Percentiles rank a stretch among this genome's conserved stretches.
Evolutionary conservation across 2,888 invertebrate species (phyloP).

Genomic region (Eubasilissa splendida): DNA sequence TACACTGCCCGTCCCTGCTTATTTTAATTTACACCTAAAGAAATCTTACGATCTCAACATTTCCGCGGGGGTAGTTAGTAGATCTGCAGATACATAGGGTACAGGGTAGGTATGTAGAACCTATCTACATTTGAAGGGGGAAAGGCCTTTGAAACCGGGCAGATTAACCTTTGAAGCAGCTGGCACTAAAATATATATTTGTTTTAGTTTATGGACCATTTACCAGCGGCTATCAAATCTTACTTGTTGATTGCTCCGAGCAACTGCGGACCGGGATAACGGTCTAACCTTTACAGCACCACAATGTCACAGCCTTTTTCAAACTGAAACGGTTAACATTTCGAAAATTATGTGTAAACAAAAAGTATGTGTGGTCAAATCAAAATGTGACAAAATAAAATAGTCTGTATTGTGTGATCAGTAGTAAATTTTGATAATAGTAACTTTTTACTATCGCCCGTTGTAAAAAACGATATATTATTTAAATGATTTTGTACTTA

Average conservation of each 20-base stretch:
- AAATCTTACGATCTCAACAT: neutral
- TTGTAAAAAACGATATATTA: too few species aligned
- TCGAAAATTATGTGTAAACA: too few species aligned
- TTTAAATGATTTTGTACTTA: too few species aligned
- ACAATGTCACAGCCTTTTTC: neutral
- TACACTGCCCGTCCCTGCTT: neutral
- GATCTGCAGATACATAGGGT: neutral
- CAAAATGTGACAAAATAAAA: too few species aligned
- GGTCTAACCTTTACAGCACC: neutral
- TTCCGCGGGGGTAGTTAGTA: neutral
- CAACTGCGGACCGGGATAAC: neutral
- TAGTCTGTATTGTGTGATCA: too few species aligned
- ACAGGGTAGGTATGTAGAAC: neutral
- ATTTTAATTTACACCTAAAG: neutral
- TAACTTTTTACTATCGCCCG: too few species aligned
- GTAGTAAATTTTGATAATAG: too few species aligned
- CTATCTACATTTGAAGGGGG: neutral
- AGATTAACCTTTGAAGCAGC: neutral
- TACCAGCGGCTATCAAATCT: neutral
- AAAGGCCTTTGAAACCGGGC: neutral
- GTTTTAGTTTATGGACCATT: neutral
- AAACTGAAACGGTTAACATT: neutral
- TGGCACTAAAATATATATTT: neutral
- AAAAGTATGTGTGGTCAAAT: too few species aligned
- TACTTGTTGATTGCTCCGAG: slow-evolving; percentile 13